phyloP scores from a whole-genome alignment of 2,113 vertebrate species.

The Erpornis zantholeuca region DNA sequence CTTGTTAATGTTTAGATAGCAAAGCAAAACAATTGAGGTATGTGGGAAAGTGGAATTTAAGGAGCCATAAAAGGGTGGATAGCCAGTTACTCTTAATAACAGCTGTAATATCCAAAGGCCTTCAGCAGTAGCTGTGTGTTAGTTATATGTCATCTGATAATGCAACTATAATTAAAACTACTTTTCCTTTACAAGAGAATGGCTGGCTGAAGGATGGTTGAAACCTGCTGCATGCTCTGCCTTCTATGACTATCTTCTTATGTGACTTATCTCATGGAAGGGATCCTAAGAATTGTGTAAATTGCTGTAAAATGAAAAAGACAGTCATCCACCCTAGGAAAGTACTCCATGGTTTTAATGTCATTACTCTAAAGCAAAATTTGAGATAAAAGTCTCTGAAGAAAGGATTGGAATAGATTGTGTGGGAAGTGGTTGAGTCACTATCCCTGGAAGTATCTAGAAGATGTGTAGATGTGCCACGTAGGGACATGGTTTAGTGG shows the following conservation, averaged over 20 bases:
- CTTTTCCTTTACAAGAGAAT: background rate
- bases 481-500: background rate
- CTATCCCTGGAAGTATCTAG: background rate
- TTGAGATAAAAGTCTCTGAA: background rate
- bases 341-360: background rate
- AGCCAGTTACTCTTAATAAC: background rate
- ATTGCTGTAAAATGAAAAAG: background rate
- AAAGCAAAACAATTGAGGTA: background rate
- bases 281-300: background rate
- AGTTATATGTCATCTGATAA: background rate
- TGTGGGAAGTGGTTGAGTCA: background rate
- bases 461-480: accelerated
- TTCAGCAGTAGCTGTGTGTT: background rate
- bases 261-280: background rate
- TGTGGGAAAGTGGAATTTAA: background rate
- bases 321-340: background rate
- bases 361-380: background rate
- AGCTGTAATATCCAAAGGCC: background rate
- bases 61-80: background rate
- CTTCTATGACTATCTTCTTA: background rate
- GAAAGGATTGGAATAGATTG: background rate
- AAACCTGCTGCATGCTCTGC: background rate
- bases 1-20: background rate
- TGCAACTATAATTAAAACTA: background rate
- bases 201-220: background rate